Base-by-base conservation (phyloP, 2,888 invertebrate species). In the Drosophila buzzatii region DNA sequence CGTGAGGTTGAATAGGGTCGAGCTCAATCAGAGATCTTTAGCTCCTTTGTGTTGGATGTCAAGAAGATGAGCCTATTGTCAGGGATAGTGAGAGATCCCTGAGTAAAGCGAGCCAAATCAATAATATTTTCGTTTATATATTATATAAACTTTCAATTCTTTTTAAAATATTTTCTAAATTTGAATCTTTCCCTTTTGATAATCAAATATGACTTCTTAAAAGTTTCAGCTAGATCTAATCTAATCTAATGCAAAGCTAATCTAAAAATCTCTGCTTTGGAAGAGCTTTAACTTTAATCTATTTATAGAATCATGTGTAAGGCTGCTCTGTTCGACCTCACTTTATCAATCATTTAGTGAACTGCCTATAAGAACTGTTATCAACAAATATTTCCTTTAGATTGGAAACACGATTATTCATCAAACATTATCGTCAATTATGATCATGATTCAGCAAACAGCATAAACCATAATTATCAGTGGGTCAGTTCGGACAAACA, bases 1-100 rank as follows among this genome's bases (percentile, higher is more conserved):
- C 45, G 49, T 49, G 59, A 59, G 39, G 31, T 59, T 59, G 39
- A 31, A 3, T 47, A 39, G 39, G 49, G 35, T n/a, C 20, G 44
- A 16, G 44, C n/a, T 44, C 39, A 31, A 39, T 55, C 55, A 31
- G 39, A 53, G 23, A 39, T 39, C 39, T 53, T 53, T 39, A 23
- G 16, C 23, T 39, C 3, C 23, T 39, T 53, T 53, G 37, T 53
- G 8, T 16, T 16, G 9, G 4, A 9, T 20, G 35, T 39, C 20
- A 37, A 37, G 16, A 4, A 16, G 23, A 53, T 53, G 37, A 37
- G 1, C 7, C 6, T 16, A 16, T 23, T n/a, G 27, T 47, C 7
- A 2, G 14, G 35, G 14, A 37, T 9, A 10, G 2, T 10, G 23
- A 16, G 23, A 4, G 4, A 16, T 16, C 2, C 1, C 7, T 18